These are phyloP conservation scores for Pelosia muscerda DNA, from an alignment of 2,888 invertebrate species.

Conservation along the genomic window DNA sequence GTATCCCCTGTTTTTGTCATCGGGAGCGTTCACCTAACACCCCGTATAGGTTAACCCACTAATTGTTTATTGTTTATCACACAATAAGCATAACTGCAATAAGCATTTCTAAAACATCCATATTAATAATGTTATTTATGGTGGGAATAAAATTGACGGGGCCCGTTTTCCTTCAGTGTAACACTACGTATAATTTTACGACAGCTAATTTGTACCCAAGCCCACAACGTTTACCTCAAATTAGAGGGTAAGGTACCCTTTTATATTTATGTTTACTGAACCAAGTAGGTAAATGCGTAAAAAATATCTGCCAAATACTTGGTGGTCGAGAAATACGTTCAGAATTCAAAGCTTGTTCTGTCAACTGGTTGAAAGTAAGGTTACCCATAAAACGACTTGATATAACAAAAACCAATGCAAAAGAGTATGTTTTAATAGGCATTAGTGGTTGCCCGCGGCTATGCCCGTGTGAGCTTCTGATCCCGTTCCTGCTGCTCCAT, in stretches of 20 bases:
- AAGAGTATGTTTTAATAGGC: background rate
- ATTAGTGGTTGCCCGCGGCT: too few relatives aligned
- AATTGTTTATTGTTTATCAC: too few relatives aligned
- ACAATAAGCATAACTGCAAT: too few relatives aligned
- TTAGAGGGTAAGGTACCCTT: background rate
- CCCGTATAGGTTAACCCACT: too few relatives aligned
- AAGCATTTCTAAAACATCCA: too few relatives aligned
- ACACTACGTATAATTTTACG: background rate
- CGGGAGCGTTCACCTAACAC: too few relatives aligned
- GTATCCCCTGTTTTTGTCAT: too few relatives aligned
- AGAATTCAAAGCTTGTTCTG: slow-evolving; percentile 5
- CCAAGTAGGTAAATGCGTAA: slow-evolving; percentile 3
- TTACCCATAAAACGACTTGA: background rate
- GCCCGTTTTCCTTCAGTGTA: background rate
- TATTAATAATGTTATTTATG: too few relatives aligned
- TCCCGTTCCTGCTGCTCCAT: too few relatives aligned
- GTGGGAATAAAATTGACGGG: too few relatives aligned
- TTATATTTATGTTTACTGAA: background rate
- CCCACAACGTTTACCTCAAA: background rate
- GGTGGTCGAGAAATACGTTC: background rate
- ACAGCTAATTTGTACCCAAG: background rate
- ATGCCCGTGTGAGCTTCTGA: too few relatives aligned
- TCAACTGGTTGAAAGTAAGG: background rate
- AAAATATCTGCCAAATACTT: background rate
- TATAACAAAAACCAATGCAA: background rate